Evolutionary conservation across 2,113 vertebrate genomes (phyloP).

Genomic region (Calypte anna): DNA sequence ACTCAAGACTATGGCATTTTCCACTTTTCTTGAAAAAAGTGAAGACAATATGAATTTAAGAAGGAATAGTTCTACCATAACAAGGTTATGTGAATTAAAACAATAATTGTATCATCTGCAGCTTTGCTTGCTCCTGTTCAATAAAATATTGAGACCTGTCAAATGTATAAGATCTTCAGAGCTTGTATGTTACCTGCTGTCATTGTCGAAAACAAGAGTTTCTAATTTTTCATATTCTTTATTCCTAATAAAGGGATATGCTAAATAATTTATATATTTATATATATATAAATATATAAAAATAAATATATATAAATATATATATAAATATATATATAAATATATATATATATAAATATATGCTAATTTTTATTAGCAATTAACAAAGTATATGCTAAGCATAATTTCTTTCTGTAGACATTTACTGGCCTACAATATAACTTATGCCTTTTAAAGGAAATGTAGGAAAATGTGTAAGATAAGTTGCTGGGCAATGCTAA

Average conservation of each 20-base stretch:
- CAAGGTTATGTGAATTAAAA: neutral
- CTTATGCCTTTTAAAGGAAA: neutral
- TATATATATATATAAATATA: no score
- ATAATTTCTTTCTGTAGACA: neutral
- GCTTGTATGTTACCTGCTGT: neutral
- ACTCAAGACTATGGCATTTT: neutral
- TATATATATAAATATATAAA: no score
- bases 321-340: no score
- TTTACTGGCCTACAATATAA: neutral
- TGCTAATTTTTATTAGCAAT: no score
- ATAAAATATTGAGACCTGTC: neutral
- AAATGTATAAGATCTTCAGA: constrained; percentile 2
- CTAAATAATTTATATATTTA: no score
- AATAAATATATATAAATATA: no score
- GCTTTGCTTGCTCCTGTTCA: neutral
- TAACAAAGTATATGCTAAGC: neutral
- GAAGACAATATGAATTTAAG: neutral
- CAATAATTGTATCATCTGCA: neutral
- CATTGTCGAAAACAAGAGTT: neutral
- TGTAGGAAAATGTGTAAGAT: neutral
- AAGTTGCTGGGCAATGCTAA: neutral
- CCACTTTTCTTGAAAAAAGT: neutral
- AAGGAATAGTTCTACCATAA: neutral
- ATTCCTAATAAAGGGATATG: no score
- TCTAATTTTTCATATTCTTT: neutral